Percentiles rank a stretch among this genome's conserved stretches.
Conservation (phyloP, 2,888 invertebrate genomes). For the Dione juno region DNA sequence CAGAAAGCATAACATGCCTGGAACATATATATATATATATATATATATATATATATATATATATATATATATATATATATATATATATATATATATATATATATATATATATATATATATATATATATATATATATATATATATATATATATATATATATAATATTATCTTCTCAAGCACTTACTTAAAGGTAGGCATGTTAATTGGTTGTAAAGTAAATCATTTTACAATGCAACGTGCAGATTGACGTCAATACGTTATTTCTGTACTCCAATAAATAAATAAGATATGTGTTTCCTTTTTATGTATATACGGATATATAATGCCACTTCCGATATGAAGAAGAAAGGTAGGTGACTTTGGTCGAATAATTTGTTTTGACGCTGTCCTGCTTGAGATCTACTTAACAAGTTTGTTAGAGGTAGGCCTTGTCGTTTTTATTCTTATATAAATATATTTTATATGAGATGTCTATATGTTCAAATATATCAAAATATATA, state of each 20-base stretch:
- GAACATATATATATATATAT: too few species aligned
- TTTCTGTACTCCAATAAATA: conserved; percentile 3
- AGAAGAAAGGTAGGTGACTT: neutral
- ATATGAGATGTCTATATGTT: neutral
- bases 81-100: too few species aligned
- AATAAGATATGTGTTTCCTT: neutral
- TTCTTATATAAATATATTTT: neutral
- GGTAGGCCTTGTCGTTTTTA: neutral
- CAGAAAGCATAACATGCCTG: neutral
- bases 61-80: too few species aligned
- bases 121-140: too few species aligned
- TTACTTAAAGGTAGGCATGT: neutral
- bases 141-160: conserved; percentile 17
- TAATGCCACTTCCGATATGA: neutral
- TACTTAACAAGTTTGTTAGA: neutral
- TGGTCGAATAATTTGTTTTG: conserved; percentile 1
- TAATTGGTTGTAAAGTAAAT: neutral
- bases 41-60: too few species aligned
- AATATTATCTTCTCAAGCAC: neutral
- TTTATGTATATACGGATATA: neutral
- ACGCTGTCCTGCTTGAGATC: neutral
- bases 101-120: too few species aligned
- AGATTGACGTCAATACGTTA: conserved; percentile 14
- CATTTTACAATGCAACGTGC: neutral
- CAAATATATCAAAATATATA: too few species aligned